Evolutionary conservation across 2,113 vertebrate species (phyloP).

Genomic region (Stigmatopora argus): DNA sequence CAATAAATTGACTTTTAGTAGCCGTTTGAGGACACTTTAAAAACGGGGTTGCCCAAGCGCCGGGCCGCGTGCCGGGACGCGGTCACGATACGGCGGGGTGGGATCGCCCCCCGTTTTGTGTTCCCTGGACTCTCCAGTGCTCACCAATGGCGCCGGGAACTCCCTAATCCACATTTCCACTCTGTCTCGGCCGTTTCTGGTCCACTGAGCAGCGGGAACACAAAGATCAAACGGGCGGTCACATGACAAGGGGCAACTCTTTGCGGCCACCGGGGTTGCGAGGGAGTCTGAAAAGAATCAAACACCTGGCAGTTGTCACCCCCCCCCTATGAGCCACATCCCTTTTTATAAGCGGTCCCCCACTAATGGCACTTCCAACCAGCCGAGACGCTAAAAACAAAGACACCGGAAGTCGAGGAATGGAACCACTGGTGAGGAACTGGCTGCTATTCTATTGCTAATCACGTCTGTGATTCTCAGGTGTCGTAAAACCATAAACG

Average conservation of each 20-base stretch:
- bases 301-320: constrained; percentile 69
- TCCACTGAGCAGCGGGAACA: constrained; percentile 14
- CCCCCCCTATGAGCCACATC: constrained; percentile 21
- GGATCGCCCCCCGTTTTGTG: neutral
- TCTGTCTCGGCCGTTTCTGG: constrained; percentile 21
- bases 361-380: constrained; percentile 22
- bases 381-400: constrained; percentile 13
- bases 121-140: neutral
- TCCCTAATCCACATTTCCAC: constrained; percentile 36
- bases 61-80: neutral
- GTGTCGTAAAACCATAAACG: constrained; percentile 77
- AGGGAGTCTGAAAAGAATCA: constrained; percentile 41
- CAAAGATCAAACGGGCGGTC: constrained; percentile 53
- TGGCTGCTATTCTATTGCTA: constrained; percentile 61
- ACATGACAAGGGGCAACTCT: constrained; percentile 41
- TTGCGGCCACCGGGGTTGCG: constrained; percentile 48
- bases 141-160: neutral
- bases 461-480: constrained; percentile 59
- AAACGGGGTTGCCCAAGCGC: neutral
- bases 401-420: neutral
- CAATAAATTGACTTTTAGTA: constrained; percentile 47
- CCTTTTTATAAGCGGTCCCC: constrained; percentile 28
- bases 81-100: constrained; percentile 2
- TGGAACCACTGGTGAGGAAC: constrained; percentile 42
- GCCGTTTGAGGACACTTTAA: constrained; percentile 23